Evolutionary conservation across 2,113 vertebrate species (phyloP).

Genomic region (Psephotus haematonotus): DNA sequence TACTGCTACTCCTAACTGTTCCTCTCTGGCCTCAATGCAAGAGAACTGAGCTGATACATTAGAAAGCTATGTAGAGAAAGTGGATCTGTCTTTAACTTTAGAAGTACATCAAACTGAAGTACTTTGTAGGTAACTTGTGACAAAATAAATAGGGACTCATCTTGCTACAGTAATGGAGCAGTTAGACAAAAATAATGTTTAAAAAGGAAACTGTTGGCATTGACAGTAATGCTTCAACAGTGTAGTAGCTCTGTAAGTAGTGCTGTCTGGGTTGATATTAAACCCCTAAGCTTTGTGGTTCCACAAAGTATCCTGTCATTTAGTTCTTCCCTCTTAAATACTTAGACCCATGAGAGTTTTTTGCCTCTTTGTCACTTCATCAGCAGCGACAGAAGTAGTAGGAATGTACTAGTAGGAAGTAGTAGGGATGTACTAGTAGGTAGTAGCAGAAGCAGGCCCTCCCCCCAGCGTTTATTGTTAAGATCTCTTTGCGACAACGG

Average conservation of each 20-base stretch:
- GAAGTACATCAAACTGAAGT: not conserved
- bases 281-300: not conserved
- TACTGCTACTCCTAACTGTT: not conserved
- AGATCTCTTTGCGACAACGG: not conserved
- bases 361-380: not conserved
- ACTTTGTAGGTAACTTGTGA: not conserved
- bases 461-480: not conserved
- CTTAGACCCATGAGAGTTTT: not conserved
- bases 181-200: not conserved
- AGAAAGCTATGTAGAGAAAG: not conserved
- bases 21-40: not conserved
- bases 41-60: not conserved
- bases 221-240: not conserved
- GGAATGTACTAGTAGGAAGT: not conserved
- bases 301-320: not conserved
- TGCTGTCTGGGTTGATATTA: not conserved
- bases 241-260: not conserved
- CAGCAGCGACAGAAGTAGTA: not conserved
- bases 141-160: not conserved
- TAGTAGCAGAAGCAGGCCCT: not conserved
- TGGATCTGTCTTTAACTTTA: not conserved
- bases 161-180: not conserved
- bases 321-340: not conserved
- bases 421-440: not conserved
- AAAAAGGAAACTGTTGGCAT: not conserved